A percentile compares a stretch with the other conserved stretches of the same genome.
These are phyloP conservation scores for Sphaeramia orbicularis DNA, from an alignment of 2,797 vertebrate genomes.

Conservation along the genomic window DNA sequence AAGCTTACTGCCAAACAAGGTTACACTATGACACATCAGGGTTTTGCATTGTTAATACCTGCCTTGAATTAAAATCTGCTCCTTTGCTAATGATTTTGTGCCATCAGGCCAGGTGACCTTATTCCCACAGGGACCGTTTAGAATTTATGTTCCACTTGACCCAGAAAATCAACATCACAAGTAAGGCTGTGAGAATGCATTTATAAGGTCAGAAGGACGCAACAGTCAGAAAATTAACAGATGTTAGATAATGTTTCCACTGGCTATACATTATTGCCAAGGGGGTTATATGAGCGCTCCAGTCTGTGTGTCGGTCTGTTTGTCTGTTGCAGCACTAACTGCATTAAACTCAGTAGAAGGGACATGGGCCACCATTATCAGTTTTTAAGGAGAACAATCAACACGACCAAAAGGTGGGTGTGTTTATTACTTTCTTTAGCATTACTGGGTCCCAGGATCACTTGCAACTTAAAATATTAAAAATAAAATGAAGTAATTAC, in stretches of 20 bases:
- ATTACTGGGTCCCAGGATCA: no score
- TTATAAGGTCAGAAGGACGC: conserved; percentile 24
- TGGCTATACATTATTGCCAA: not conserved
- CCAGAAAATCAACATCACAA: conserved; percentile 38
- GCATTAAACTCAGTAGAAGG: no score
- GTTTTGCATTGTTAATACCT: conserved; percentile 45
- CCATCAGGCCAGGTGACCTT: conserved; percentile 43
- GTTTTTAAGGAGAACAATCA: no score
- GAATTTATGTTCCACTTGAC: conserved; percentile 41
- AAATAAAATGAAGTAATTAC: no score
- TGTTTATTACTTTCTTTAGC: no score
- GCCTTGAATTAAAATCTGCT: conserved; percentile 56
- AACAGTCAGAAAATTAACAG: conserved; percentile 20
- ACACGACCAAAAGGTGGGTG: no score
- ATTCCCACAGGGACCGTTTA: conserved; percentile 41
- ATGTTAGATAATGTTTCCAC: conserved; percentile 3
- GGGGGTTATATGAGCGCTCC: no score
- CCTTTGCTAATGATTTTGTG: conserved; percentile 50
- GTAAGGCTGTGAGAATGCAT: conserved; percentile 29
- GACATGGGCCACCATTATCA: no score
- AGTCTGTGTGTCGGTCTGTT: no score
- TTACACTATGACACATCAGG: conserved; percentile 50
- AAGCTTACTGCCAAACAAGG: conserved; percentile 47
- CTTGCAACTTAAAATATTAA: no score
- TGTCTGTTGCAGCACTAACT: no score